Percentiles rank a stretch among this genome's conserved stretches.
Evolutionary conservation across 1,140 invertebrate species (phyloP).

Genomic region (Neocloeon triangulifer): DNA sequence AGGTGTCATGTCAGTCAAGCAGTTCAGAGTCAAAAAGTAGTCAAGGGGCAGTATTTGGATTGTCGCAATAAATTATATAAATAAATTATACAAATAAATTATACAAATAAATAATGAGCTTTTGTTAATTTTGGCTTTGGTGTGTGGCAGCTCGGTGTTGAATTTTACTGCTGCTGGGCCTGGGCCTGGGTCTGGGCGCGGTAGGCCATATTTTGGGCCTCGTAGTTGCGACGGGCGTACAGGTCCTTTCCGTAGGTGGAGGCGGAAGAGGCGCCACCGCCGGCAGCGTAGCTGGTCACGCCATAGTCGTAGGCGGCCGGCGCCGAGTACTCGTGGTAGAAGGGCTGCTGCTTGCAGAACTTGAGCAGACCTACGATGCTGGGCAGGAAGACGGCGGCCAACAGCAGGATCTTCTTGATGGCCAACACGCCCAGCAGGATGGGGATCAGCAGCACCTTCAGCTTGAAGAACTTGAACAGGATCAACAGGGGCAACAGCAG

Average conservation of each 20-base stretch:
- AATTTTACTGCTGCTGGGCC: too few species aligned
- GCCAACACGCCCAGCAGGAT: conserved; percentile 35
- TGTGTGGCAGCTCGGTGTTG: too few species aligned
- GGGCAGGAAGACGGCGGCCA: conserved; percentile 33
- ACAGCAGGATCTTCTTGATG: conserved; percentile 40
- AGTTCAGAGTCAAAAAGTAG: too few species aligned
- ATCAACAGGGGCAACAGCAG: conserved; percentile 34
- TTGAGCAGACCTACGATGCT: conserved; percentile 32
- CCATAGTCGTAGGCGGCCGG: background rate
- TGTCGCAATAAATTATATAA: too few species aligned
- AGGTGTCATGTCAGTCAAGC: too few species aligned
- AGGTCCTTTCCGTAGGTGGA: background rate
- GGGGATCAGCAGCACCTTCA: conserved; percentile 33
- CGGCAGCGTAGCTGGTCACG: background rate
- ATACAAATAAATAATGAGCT: too few species aligned
- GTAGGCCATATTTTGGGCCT: background rate
- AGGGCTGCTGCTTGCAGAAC: conserved; percentile 25
- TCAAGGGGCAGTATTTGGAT: too few species aligned
- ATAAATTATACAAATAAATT: too few species aligned
- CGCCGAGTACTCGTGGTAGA: background rate
- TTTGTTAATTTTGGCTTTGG: too few species aligned
- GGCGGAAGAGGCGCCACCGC: background rate
- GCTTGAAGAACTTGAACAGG: conserved; percentile 22
- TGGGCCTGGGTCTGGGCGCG: background rate
- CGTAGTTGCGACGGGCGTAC: background rate